phyloP scores from a whole-genome alignment of 2,113 vertebrate species.

The Lepidiolamprologus cunningtoni region DNA sequence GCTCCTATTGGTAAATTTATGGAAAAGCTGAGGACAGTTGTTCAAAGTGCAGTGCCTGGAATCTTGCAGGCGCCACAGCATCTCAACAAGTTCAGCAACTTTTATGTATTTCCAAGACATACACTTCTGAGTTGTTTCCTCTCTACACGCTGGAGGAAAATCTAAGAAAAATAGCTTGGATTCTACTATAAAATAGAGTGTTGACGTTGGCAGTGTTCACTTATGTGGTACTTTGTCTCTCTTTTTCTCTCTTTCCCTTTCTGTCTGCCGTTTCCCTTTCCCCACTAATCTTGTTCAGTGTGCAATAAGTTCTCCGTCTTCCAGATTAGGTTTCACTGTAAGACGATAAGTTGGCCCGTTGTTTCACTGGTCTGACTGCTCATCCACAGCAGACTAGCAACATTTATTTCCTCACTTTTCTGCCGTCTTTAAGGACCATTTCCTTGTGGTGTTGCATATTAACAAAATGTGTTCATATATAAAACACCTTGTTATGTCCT shows the following conservation, averaged over 20 bases:
- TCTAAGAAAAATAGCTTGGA: constrained; percentile 13
- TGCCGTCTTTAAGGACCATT: background rate
- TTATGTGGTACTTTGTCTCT: constrained; percentile 11
- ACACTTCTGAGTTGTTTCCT: constrained; percentile 38
- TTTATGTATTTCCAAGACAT: constrained; percentile 49
- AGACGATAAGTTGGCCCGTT: background rate
- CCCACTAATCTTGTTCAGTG: constrained; percentile 28
- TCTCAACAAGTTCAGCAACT: constrained; percentile 27
- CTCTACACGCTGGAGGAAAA: constrained; percentile 17
- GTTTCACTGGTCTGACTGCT: background rate
- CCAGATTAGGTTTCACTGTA: constrained; percentile 21
- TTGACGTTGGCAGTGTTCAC: constrained; percentile 45
- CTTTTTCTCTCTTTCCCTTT: background rate
- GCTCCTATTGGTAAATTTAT: constrained; percentile 4
- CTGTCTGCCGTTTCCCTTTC: constrained; percentile 22
- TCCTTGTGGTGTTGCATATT: background rate
- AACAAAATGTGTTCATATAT: background rate
- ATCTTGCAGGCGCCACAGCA: constrained; percentile 5
- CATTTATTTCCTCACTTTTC: background rate
- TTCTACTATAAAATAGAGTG: constrained; percentile 24
- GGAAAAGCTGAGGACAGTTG: background rate
- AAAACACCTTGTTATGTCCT: background rate
- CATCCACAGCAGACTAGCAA: background rate
- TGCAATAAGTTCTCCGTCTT: constrained; percentile 19
- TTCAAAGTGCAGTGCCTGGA: background rate